Evolutionary conservation across 2,797 vertebrate species (phyloP).

Genomic region (Geotrypetes seraphini): DNA sequence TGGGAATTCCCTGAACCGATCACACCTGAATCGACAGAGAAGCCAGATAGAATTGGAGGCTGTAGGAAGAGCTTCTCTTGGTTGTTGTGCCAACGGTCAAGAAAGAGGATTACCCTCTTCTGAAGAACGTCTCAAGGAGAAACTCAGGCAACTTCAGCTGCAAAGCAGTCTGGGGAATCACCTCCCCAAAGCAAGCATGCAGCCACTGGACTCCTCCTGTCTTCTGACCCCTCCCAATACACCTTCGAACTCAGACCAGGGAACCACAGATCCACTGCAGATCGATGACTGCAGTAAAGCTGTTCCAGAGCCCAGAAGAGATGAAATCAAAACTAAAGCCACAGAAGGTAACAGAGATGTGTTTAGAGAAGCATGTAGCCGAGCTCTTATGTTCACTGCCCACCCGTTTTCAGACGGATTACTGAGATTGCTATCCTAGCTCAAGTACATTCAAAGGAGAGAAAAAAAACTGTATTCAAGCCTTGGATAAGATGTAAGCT

Average conservation of each 20-base stretch:
- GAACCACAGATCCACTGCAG: constrained; percentile 20
- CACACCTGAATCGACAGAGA: constrained; percentile 3
- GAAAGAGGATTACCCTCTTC: neutral
- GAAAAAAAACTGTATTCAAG: too few species aligned
- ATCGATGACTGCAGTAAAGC: constrained; percentile 27
- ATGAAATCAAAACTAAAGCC: constrained; percentile 45
- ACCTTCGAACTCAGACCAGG: constrained; percentile 61
- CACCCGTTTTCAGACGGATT: too few species aligned
- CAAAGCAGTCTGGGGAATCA: constrained; percentile 49
- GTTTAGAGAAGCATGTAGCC: fast-evolving
- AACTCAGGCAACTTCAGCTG: constrained; percentile 38
- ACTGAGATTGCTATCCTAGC: too few species aligned
- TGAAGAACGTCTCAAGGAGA: constrained; percentile 31
- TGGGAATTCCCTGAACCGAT: neutral
- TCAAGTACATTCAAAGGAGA: too few species aligned
- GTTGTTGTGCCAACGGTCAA: neutral
- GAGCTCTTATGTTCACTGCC: fast-evolving
- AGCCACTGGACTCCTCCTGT: constrained; percentile 62
- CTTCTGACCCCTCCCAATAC: constrained; percentile 81
- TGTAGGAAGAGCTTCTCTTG: neutral
- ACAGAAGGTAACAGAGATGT: constrained; percentile 64
- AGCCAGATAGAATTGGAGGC: constrained; percentile 22
- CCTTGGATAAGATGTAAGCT: too few species aligned
- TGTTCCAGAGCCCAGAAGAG: constrained; percentile 46
- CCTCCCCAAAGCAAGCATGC: constrained; percentile 31